A percentile compares a stretch with the other conserved stretches of the same genome.
phyloP scores from a whole-genome alignment of 2,113 vertebrate species.

The Entelurus aequoreus region DNA sequence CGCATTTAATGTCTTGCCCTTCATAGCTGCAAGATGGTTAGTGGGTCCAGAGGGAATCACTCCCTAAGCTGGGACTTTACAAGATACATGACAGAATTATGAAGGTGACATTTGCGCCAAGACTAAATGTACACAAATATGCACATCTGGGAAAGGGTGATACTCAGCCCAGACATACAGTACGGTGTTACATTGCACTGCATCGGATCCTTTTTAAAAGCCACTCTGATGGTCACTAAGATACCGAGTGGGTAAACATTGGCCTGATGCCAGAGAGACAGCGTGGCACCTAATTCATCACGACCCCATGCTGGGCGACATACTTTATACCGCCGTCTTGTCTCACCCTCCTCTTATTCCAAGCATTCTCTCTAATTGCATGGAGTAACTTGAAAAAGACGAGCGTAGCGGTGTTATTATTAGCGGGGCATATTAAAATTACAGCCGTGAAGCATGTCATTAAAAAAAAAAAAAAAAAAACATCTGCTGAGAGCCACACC shows the following conservation, averaged over 20 bases:
- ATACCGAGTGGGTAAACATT: slow-evolving; percentile 57
- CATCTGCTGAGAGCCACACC: slow-evolving; percentile 21
- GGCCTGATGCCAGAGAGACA: slow-evolving; percentile 46
- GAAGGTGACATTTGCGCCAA: slow-evolving; percentile 21
- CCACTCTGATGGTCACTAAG: slow-evolving; percentile 40
- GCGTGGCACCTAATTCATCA: slow-evolving; percentile 45
- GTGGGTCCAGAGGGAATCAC: slow-evolving; percentile 1
- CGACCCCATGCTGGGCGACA: slow-evolving; percentile 20
- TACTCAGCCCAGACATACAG: slow-evolving; percentile 10
- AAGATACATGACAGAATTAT: slow-evolving; percentile 25
- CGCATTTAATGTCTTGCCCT: slow-evolving; percentile 6
- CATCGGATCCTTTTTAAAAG: slow-evolving; percentile 6
- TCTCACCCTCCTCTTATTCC: slow-evolving; percentile 8
- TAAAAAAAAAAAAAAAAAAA: slow-evolving; percentile 31
- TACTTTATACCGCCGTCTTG: slow-evolving; percentile 11
- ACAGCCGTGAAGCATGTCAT: slow-evolving; percentile 45
- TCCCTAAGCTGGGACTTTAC: slow-evolving; percentile 7
- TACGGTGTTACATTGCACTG: slow-evolving; percentile 4
- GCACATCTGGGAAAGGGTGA: slow-evolving; percentile 40
- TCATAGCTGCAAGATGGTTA: slow-evolving; percentile 10
- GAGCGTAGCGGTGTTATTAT: slow-evolving; percentile 43
- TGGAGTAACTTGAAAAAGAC: slow-evolving; percentile 15
- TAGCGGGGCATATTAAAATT: slow-evolving; percentile 51
- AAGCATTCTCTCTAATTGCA: slow-evolving; percentile 20
- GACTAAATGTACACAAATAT: slow-evolving; percentile 21